Base-by-base conservation (phyloP, 2,797 vertebrate genomes). In the Lates japonicus region DNA sequence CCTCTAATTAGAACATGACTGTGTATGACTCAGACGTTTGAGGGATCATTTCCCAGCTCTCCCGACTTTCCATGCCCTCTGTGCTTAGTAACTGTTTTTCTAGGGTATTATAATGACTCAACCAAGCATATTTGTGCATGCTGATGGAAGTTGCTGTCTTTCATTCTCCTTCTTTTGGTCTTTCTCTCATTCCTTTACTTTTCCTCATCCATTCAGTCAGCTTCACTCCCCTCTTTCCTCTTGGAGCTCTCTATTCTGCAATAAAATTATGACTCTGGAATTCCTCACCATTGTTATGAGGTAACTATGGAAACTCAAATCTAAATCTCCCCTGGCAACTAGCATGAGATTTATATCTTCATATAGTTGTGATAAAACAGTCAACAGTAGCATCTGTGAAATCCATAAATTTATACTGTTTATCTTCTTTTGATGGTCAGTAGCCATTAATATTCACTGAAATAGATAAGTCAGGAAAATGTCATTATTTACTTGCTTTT, bases 11-110 rank as follows among this genome's bases (percentile, higher is more conserved):
- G 62, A 86, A 80, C 71, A 59, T 80, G 75, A 81, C 79, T 78
- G 65, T 64, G 77, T 86, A 61, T 94, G 94, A 94, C 89, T 95
- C 93, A 95, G 87, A 86, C 17, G 16, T 80, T 88, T 74, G 81
- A 82, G 91, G 80, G 70, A 88, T 83, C 78, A 66, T 92, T 92
- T 91, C 83, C 91, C 84, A 84, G 80, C 62, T 80, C 54, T 60
- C 48, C 74, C 33, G 16, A 81, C 57, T 92, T 91, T 92, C 89
- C 91, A 80, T 88, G 70, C 70, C 12, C 75, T 72, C 78, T 83
- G 76, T 87, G 67, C 84, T 87, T 70, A 49, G 78, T 78, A 76
- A 89, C 74, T 68, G 83, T 80, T 90, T 70, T 82, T 75, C 49
- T 60, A 44, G 19, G 9, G 42, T 46, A n/a, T 75, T 66, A 62